Evolutionary conservation across 2,888 invertebrate genomes (phyloP).

Genomic region (Crocallis elinguaria): DNA sequence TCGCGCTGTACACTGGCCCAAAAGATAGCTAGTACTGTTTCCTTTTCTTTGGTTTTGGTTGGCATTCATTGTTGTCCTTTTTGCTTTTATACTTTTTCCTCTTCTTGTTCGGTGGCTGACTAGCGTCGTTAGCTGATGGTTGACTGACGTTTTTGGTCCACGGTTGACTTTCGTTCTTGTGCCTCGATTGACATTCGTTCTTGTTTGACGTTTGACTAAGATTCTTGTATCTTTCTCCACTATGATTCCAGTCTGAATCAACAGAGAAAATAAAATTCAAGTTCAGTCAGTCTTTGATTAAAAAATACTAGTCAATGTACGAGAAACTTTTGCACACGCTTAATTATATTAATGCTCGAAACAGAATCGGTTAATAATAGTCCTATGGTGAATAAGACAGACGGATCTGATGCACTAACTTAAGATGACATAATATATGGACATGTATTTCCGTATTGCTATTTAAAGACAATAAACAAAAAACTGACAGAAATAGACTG

Average conservation of each 20-base stretch:
- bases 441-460: slow-evolving; percentile 14
- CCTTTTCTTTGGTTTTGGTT: not conserved
- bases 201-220: not conserved
- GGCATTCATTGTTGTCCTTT: not conserved
- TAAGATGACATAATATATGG: not conserved
- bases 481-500: slow-evolving; percentile 31
- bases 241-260: slow-evolving; percentile 2
- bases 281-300: not conserved
- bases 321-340: too few species aligned
- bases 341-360: too few species aligned
- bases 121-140: too few species aligned
- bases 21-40: not conserved
- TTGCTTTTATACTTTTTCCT: not conserved
- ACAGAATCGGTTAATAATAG: not conserved
- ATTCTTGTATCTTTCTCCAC: not conserved
- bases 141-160: not conserved
- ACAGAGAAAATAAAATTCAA: slow-evolving; percentile 15
- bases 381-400: not conserved
- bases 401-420: not conserved
- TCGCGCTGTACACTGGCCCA: not conserved
- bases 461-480: slow-evolving; percentile 22
- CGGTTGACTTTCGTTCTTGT: not conserved
- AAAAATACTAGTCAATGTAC: not conserved
- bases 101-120: not conserved
- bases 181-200: not conserved